phyloP scores from a whole-genome alignment of 2,113 vertebrate genomes.

The Brachionichthys hirsutus region DNA sequence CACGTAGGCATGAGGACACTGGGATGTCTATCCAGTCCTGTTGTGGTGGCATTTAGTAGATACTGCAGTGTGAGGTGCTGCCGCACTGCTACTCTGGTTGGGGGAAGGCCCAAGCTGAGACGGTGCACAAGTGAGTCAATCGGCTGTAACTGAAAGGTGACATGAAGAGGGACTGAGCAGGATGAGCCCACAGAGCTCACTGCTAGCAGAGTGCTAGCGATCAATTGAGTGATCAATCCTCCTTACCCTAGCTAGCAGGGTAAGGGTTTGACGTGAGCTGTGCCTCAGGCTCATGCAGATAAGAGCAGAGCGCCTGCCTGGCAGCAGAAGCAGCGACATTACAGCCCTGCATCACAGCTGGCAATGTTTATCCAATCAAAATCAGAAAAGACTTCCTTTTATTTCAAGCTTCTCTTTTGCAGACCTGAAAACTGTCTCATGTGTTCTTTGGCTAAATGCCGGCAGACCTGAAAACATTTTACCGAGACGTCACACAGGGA shows the following conservation, averaged over 20 bases:
- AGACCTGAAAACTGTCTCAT: conserved; percentile 31
- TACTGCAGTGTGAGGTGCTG: conserved; percentile 40
- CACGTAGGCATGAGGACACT: conserved; percentile 81
- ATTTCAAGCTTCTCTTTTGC: conserved; percentile 32
- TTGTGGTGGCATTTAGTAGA: conserved; percentile 79
- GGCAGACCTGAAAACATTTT: conserved; percentile 6
- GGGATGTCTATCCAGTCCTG: conserved; percentile 63
- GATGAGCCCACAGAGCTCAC: conserved; percentile 40
- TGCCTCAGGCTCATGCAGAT: conserved; percentile 61
- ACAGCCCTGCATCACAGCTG: conserved; percentile 51
- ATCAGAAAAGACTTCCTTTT: conserved; percentile 33
- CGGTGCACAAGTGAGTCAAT: conserved; percentile 38
- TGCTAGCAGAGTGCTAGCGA: conserved; percentile 34
- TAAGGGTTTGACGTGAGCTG: conserved; percentile 47
- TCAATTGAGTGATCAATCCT: too few species aligned
- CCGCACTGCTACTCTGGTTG: conserved; percentile 34
- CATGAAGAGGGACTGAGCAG: conserved; percentile 34
- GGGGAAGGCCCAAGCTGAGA: conserved; percentile 28
- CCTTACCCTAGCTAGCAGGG: too few species aligned
- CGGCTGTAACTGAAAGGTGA: conserved; percentile 52
- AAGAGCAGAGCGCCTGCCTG: conserved; percentile 43
- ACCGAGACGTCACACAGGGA: too few species aligned
- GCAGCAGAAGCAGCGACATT: conserved; percentile 31
- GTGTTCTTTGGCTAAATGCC: conserved; percentile 21
- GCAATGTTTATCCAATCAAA: conserved; percentile 57